A percentile compares a stretch with the other conserved stretches of the same genome.
phyloP scores from a whole-genome alignment of 2,113 vertebrate genomes.

The Cercopithecus mona region DNA sequence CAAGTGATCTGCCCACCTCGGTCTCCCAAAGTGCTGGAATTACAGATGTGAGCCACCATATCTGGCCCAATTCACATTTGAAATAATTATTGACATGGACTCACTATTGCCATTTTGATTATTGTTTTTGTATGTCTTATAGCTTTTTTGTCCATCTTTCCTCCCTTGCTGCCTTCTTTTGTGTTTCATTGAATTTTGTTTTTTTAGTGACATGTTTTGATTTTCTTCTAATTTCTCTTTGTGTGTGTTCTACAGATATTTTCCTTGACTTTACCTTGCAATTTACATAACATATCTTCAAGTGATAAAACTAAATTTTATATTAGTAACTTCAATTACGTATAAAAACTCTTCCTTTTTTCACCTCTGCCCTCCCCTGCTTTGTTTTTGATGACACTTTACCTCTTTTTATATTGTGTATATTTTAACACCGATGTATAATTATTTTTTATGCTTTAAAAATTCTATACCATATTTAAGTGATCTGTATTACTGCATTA shows the following conservation, averaged over 20 bases:
- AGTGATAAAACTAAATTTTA: background rate
- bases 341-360: background rate
- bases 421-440: background rate
- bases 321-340: background rate
- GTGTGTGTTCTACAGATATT: background rate
- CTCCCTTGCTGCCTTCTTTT: background rate
- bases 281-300: background rate
- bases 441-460: background rate
- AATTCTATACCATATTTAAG: background rate
- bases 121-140: background rate
- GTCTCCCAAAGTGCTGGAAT: too few species aligned
- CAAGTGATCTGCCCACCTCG: too few species aligned
- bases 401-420: background rate
- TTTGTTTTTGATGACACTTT: background rate
- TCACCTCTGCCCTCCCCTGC: background rate
- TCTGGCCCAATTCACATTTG: background rate
- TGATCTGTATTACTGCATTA: background rate
- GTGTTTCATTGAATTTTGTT: background rate
- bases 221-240: background rate
- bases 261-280: background rate
- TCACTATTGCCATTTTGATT: background rate
- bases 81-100: background rate
- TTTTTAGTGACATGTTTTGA: background rate
- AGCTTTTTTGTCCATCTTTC: background rate
- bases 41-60: too few species aligned